Percentiles rank a stretch among this genome's conserved stretches.
phyloP scores from a whole-genome alignment of 2,113 vertebrate genomes.

The Heteronetta atricapilla region DNA sequence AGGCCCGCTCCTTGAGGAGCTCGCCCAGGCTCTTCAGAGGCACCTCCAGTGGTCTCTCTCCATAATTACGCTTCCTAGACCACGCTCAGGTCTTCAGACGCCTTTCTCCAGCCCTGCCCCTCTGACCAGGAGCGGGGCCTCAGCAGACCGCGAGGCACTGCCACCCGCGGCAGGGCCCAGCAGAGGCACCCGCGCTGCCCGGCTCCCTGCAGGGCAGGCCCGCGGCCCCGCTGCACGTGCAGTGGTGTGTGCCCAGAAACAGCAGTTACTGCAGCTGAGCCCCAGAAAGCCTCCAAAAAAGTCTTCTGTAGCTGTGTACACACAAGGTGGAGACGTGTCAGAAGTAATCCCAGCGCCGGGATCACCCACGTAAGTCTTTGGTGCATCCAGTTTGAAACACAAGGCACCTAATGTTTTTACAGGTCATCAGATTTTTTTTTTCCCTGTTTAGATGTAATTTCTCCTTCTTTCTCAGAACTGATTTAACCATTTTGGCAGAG shows the following conservation, averaged over 20 bases:
- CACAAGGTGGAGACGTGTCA: neutral
- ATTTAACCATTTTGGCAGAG: neutral
- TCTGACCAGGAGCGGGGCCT: too few relatives aligned
- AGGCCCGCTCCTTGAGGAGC: neutral
- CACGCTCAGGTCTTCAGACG: neutral
- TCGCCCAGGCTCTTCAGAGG: too few relatives aligned
- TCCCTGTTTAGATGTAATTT: neutral
- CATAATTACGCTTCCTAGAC: neutral
- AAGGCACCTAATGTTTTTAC: neutral
- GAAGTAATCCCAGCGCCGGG: neutral
- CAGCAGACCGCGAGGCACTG: too few relatives aligned
- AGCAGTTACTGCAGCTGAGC: neutral
- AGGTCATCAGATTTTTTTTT: neutral
- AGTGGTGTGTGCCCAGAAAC: neutral
- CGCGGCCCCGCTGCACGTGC: neutral
- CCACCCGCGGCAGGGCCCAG: too few relatives aligned
- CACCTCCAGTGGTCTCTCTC: too few relatives aligned
- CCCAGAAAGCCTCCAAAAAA: neutral
- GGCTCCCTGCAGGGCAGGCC: fast-evolving
- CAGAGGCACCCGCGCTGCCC: too few relatives aligned
- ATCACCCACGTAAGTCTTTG: neutral
- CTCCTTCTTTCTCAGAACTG: neutral
- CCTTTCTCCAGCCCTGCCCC: neutral
- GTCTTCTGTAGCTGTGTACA: neutral
- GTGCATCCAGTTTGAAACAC: neutral